phyloP scores from a whole-genome alignment of 2,113 vertebrate genomes.

The Neolamprologus falcicula region DNA sequence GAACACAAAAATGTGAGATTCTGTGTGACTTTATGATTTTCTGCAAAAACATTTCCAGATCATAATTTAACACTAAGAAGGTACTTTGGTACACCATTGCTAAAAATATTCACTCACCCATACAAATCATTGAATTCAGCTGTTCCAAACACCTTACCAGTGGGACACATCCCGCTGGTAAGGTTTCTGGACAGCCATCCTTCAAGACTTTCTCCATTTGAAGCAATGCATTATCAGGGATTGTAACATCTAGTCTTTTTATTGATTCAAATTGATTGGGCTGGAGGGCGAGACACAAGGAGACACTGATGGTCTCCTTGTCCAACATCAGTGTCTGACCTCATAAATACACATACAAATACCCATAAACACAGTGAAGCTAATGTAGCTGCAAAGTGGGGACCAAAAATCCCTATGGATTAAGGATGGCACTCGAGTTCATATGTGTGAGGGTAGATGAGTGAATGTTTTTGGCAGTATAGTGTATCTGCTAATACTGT shows the following conservation, averaged over 20 bases:
- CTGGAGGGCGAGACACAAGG: background rate
- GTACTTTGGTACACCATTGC: background rate
- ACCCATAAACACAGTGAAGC: background rate
- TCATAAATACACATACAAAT: background rate
- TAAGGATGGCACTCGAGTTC: background rate
- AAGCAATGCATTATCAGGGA: background rate
- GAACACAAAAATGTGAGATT: background rate
- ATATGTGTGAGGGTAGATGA: background rate
- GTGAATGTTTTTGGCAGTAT: background rate
- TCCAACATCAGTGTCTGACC: background rate
- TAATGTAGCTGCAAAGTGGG: background rate
- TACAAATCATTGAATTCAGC: background rate
- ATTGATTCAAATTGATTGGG: background rate
- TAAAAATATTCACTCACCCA: background rate
- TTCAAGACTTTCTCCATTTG: background rate
- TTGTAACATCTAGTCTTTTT: background rate
- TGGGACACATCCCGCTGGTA: background rate
- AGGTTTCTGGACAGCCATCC: background rate
- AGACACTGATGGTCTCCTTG: background rate
- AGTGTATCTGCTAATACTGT: background rate
- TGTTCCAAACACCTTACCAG: background rate
- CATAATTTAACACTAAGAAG: background rate
- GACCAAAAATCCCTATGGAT: rapidly evolving
- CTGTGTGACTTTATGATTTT: background rate
- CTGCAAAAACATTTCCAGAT: background rate